A percentile compares a stretch with the other conserved stretches of the same genome.
These are phyloP conservation scores for Irena cyanogastra DNA, from an alignment of 2,113 vertebrate species.

Conservation along the genomic window DNA sequence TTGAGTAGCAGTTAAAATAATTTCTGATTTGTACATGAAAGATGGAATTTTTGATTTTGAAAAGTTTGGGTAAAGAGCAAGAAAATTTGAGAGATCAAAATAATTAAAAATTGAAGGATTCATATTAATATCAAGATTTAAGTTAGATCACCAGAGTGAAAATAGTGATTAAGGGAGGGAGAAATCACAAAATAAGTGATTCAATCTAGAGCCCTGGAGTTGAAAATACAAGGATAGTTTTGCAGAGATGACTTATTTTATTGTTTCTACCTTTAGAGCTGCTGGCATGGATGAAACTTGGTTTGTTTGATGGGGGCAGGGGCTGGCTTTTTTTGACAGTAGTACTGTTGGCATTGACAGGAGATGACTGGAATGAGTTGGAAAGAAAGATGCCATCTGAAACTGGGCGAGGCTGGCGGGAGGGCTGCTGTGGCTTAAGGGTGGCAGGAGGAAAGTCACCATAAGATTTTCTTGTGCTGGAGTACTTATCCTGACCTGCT, in stretches of 20 bases:
- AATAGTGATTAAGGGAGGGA: slow-evolving; percentile 5
- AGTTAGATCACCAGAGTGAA: slow-evolving; percentile 45
- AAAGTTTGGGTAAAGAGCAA: slow-evolving; percentile 20
- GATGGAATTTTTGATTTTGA: slow-evolving; percentile 11
- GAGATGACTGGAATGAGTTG: slow-evolving; percentile 86
- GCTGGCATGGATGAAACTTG: slow-evolving; percentile 74
- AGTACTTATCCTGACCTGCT: slow-evolving; percentile 95
- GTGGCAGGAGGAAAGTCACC: slow-evolving; percentile 84
- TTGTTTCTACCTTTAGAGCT: slow-evolving; percentile 83
- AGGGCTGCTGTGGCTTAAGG: slow-evolving; percentile 77
- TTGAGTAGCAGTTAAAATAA: slow-evolving; percentile 1
- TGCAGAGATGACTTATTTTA: slow-evolving; percentile 45
- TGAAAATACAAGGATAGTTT: slow-evolving; percentile 29
- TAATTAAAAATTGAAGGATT: slow-evolving; percentile 30
- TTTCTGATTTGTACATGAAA: not conserved
- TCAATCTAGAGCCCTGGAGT: slow-evolving; percentile 15
- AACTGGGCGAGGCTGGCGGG: slow-evolving; percentile 84
- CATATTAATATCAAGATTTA: slow-evolving; percentile 14
- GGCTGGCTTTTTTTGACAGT: slow-evolving; percentile 72
- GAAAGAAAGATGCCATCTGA: slow-evolving; percentile 96
- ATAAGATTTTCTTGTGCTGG: slow-evolving; percentile 85
- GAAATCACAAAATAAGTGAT: slow-evolving; percentile 35
- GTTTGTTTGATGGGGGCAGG: slow-evolving; percentile 83
- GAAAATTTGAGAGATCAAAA: slow-evolving; percentile 44
- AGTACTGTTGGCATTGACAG: slow-evolving; percentile 95